Percentiles rank a stretch among this genome's conserved stretches.
Conservation (phyloP, 2,113 vertebrate species). For the Vicugna pacos region DNA sequence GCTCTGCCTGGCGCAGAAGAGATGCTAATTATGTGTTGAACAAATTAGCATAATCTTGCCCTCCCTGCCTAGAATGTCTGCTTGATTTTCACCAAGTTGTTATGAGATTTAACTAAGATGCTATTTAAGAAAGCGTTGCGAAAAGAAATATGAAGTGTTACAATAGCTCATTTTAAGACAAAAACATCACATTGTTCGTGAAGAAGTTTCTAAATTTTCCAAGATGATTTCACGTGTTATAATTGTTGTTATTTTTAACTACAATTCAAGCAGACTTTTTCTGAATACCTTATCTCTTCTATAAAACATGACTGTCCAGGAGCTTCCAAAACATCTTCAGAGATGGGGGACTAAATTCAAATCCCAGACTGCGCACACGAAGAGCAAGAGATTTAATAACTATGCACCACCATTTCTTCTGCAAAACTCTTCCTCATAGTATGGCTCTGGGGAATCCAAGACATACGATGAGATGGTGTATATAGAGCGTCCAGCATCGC, state of each 20-base stretch:
- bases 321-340: neutral
- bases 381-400: neutral
- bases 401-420: neutral
- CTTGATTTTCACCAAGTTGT: neutral
- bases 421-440: neutral
- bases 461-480: neutral
- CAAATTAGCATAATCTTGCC: neutral
- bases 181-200: neutral
- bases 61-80: neutral
- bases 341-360: neutral
- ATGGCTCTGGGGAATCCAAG: neutral
- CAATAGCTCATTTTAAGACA: neutral
- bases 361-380: neutral
- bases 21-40: neutral
- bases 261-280: neutral
- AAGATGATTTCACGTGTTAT: neutral
- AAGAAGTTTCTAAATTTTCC: neutral
- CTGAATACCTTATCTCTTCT: neutral
- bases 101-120: neutral
- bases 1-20: neutral
- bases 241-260: constrained; percentile 11
- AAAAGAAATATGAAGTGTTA: neutral
- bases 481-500: neutral
- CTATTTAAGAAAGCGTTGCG: neutral
- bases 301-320: neutral